Conservation (phyloP, 2,888 invertebrate genomes). For the Deroplatys truncata region DNA sequence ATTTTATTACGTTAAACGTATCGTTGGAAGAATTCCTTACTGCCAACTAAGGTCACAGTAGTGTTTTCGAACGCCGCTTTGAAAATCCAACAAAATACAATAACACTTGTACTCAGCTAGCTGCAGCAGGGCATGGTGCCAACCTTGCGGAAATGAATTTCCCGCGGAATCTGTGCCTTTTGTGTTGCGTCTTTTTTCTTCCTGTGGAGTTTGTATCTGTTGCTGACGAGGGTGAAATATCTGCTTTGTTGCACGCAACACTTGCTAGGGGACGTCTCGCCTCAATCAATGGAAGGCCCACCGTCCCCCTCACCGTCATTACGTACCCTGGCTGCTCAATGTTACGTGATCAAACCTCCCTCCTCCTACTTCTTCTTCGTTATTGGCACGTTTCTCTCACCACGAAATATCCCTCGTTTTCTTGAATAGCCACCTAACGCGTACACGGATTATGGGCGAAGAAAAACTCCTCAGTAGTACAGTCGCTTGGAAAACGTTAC, state of each 20-base stretch:
- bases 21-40: too few relatives aligned
- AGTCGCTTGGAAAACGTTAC: neutral
- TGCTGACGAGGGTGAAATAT: neutral
- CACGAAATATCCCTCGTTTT: neutral
- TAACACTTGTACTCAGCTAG: neutral
- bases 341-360: neutral
- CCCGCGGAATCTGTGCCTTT: neutral
- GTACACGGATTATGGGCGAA: neutral
- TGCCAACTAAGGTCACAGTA: too few relatives aligned
- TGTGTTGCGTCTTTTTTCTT: neutral
- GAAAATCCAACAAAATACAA: neutral
- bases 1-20: too few relatives aligned
- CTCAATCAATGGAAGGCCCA: too few relatives aligned
- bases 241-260: conserved; percentile 15
- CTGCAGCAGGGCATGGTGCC: neutral
- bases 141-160: neutral
- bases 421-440: neutral
- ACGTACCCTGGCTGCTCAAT: neutral
- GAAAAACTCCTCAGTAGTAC: neutral
- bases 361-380: neutral
- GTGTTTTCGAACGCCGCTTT: neutral
- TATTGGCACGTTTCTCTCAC: neutral
- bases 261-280: neutral
- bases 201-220: neutral
- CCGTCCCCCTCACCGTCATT: neutral